Evolutionary conservation across 2,797 vertebrate species (phyloP).

Genomic region (Echiichthys vipera): DNA sequence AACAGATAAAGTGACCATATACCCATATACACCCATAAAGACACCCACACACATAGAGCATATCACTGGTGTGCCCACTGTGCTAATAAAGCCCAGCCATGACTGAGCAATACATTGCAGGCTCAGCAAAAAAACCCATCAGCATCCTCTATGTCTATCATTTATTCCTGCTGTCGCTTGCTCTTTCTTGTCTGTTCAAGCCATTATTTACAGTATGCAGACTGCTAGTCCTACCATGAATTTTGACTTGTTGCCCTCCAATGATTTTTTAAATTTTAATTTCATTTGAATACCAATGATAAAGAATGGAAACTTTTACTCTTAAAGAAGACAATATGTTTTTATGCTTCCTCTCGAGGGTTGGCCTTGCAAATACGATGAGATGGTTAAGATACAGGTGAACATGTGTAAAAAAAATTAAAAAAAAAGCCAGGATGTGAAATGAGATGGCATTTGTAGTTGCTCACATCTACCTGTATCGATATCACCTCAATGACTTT

Average conservation of each 20-base stretch:
- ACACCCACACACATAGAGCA: conserved; percentile 62
- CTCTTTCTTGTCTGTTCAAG: conserved; percentile 29
- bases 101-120: conserved; percentile 42
- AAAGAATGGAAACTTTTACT: neutral
- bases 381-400: too few species aligned
- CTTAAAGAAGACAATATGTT: neutral
- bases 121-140: conserved; percentile 58
- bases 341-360: neutral
- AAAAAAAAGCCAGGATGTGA: neutral
- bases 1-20: neutral
- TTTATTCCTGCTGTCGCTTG: conserved; percentile 34
- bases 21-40: conserved; percentile 31
- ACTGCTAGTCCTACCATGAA: conserved; percentile 25
- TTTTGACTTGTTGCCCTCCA: conserved; percentile 10
- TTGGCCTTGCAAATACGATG: neutral
- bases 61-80: conserved; percentile 53
- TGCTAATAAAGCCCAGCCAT: conserved; percentile 77
- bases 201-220: conserved; percentile 29
- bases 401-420: neutral
- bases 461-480: neutral
- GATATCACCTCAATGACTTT: neutral
- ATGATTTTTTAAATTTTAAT: conserved; percentile 23
- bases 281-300: neutral
- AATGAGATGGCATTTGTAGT: neutral
- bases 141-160: conserved; percentile 13